These are phyloP conservation scores for Erpornis zantholeuca DNA, from an alignment of 2,113 vertebrate species.

Conservation along the genomic window DNA sequence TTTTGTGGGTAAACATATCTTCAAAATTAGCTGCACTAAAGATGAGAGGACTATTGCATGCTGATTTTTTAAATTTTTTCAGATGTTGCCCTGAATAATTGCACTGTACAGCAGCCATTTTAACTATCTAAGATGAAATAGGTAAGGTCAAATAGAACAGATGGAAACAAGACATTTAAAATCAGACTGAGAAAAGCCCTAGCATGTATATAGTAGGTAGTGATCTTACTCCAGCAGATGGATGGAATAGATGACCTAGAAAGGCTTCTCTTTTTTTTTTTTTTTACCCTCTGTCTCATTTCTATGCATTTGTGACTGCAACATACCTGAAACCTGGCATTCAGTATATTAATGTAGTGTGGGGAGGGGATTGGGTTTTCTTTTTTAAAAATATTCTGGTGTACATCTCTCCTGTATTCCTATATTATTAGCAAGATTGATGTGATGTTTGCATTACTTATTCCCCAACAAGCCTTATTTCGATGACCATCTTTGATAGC, in stretches of 20 bases:
- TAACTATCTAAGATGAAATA: slow-evolving; percentile 54
- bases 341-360: not conserved
- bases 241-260: slow-evolving; percentile 42
- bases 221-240: slow-evolving; percentile 53
- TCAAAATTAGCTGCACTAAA: slow-evolving; percentile 50
- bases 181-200: slow-evolving; percentile 12
- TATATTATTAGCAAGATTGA: not conserved
- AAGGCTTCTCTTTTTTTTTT: not conserved
- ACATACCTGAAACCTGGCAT: slow-evolving; percentile 11
- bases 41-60: slow-evolving; percentile 1
- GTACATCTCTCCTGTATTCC: not conserved
- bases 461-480: slow-evolving; percentile 40
- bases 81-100: slow-evolving; percentile 27
- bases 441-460: not conserved
- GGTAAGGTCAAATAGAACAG: slow-evolving; percentile 44
- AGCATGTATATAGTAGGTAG: slow-evolving; percentile 2
- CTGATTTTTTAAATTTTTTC: not conserved
- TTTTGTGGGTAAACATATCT: slow-evolving; percentile 39
- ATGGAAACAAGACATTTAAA: slow-evolving; percentile 48
- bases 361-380: not conserved
- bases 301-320: slow-evolving; percentile 9
- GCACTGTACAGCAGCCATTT: slow-evolving; percentile 50
- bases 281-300: not conserved
- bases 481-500: slow-evolving; percentile 25
- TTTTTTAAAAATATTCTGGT: not conserved